Evolutionary conservation across 2,113 vertebrate genomes (phyloP), one percentile per base, ranked within the genome.

Genomic region (Ramphastos sulfuratus): DNA sequence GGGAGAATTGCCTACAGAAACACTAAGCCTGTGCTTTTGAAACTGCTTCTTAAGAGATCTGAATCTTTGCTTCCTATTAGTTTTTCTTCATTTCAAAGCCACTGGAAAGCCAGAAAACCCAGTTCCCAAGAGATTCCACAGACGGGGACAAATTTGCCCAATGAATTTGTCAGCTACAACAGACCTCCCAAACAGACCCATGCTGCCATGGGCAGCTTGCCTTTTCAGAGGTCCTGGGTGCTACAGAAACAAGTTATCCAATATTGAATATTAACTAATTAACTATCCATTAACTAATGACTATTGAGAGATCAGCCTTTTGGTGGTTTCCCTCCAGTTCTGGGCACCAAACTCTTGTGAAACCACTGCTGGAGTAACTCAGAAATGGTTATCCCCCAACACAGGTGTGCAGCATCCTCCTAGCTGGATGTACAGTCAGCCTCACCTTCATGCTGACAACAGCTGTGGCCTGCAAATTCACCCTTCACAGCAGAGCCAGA

Each of bases 291-390:
- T 73, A 69, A 59, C 9, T 74, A 44, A n/a, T 6, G 23, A 35
- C 14, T 63, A 81, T 6, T 33, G 42, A 37, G 18, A 83, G 18
- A 67, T 7, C 55, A 73, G 12, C 4, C 35, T 82, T 81, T 78
- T 55, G 11, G 11, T 2, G 3, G 63, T 95, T 78, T n/a, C 6
- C 24, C 20, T 74, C 14, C 37, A 56, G 27, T 25, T 63, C 1
- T 24, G 23, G 37, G 13, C 46, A 55, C n/a, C 6, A 4, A 66
- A 23, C 2, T 81, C 23, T 31, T 18, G 20, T 5, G 46, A 86
- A 35, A 30, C 2, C 0, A 0, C 21, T 35, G 10, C 16, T 81
- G 33, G 31, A 39, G 31, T 24, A 42, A n/a, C 15, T 78, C 3
- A 2, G 70, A 59, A 89, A 66, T 44, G 2, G 30, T 74, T 63